These are phyloP conservation scores for Ceriagrion tenellum DNA, from an alignment of 2,888 invertebrate species.

Conservation along the genomic window DNA sequence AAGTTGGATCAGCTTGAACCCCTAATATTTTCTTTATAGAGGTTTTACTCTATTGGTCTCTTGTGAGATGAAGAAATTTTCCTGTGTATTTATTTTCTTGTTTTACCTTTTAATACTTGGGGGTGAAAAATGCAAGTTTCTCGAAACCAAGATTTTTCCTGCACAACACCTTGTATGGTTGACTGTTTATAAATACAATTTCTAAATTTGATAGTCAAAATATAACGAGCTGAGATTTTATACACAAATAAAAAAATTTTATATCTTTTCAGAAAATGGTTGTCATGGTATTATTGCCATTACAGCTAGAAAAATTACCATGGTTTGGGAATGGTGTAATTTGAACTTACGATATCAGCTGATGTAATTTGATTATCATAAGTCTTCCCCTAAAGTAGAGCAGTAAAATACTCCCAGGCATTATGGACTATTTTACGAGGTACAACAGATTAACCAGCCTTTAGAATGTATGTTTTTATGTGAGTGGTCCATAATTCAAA, in stretches of 20 bases:
- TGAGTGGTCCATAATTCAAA: not conserved
- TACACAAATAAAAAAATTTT: not conserved
- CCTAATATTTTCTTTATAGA: not conserved
- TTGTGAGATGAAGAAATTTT: not conserved
- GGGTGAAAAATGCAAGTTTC: not conserved
- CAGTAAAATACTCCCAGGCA: conserved; percentile 30
- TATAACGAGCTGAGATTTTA: not conserved
- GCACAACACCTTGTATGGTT: not conserved
- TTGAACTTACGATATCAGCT: not conserved
- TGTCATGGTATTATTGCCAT: not conserved
- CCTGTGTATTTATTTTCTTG: not conserved
- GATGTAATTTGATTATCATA: conserved; percentile 27
- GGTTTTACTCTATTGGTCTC: not conserved
- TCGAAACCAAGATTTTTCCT: not conserved
- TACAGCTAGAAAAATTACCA: not conserved
- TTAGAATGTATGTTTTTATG: not conserved
- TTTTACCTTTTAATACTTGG: not conserved
- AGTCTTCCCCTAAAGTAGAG: conserved; percentile 49
- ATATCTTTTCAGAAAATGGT: not conserved
- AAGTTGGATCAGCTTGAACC: not conserved
- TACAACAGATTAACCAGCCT: not conserved
- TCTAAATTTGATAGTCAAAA: not conserved
- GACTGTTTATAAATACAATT: not conserved
- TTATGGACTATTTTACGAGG: not conserved
- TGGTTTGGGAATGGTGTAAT: not conserved